phyloP scores from a whole-genome alignment of 2,113 vertebrate genomes.

The Megaptera novaeangliae region DNA sequence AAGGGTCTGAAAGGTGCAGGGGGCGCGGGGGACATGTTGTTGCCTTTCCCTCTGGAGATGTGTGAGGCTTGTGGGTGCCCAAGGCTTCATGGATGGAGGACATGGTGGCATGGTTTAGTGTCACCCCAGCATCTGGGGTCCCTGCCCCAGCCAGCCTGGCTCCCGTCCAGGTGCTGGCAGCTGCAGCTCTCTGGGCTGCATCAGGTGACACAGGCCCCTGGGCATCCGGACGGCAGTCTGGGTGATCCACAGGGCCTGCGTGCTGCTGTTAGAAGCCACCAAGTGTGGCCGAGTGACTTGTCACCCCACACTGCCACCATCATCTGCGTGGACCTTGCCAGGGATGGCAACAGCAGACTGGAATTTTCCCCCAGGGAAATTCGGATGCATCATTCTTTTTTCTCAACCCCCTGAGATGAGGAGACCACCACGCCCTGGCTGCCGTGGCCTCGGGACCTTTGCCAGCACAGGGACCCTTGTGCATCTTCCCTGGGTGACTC shows the following conservation, averaged over 20 bases:
- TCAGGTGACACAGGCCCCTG: background rate
- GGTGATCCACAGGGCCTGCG: fast-evolving
- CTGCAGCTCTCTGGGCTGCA: background rate
- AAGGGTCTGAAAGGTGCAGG: fast-evolving
- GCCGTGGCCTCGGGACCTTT: too few relatives aligned
- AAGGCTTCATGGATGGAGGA: background rate
- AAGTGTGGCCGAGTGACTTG: background rate
- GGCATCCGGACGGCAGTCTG: fast-evolving
- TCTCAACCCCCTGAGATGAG: background rate
- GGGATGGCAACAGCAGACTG: background rate
- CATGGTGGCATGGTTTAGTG: fast-evolving
- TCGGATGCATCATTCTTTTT: fast-evolving
- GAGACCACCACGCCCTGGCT: background rate
- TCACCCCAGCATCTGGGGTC: too few relatives aligned
- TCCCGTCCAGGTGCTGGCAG: fast-evolving
- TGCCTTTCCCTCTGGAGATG: background rate
- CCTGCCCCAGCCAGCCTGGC: fast-evolving
- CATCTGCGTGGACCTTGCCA: background rate
- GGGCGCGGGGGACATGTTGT: fast-evolving
- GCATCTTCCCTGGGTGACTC: background rate
- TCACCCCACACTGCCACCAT: background rate
- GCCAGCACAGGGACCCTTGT: background rate
- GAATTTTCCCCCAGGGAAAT: background rate
- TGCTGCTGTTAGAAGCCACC: background rate
- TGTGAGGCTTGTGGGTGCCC: background rate